Base-by-base conservation (phyloP, 1,140 invertebrate species). In the Portunus trituberculatus region DNA sequence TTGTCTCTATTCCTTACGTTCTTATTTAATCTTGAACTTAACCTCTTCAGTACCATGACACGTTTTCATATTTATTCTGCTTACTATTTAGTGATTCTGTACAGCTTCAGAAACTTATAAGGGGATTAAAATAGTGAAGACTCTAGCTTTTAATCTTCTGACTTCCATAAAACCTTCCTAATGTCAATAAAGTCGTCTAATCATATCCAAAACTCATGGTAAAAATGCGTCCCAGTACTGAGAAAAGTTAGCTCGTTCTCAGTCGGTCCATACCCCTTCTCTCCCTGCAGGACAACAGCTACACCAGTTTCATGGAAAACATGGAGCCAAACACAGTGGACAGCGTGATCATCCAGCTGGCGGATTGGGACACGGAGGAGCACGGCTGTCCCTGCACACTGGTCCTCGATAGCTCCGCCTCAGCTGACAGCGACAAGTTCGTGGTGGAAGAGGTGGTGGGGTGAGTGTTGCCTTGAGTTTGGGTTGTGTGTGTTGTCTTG, bases 301-400 rank as follows among this genome's bases (percentile, higher is more conserved):
- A 94, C 82, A 52, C 95, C 46, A 93, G 91, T 45, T 82, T 96
- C 39, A 89, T 95, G 93, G 96, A 96, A 90, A 96, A 96, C 59
- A 52, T 87, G 0, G 29, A 83, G 6, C 96, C 96, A 25, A 4
- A 14, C 16, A 88, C 39, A 14, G 45, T 93, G 7, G 82, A 48
- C 0, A 39, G 67, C 0, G 83, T 96, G 29, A 93, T 87, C 83
- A 96, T 96, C 31, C 95, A 82, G 93, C 91, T 96, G 83, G 39
- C 83, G 16, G 96, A 96, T 83, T 76, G 67, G 59, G 96, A 96
- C 76, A 87, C 97, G 3, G 97, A 98, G 0, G 97, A 98, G 94
- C 99, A 99, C 97, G 98, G 98, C 0, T 98, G 98, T 0, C 98
- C 98, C 0, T 99, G 99, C 96, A 97, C 97, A 0, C 99, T 98